These are phyloP conservation scores for Sebastes diaconus DNA, from an alignment of 2,797 vertebrate species.

Conservation along the genomic window DNA sequence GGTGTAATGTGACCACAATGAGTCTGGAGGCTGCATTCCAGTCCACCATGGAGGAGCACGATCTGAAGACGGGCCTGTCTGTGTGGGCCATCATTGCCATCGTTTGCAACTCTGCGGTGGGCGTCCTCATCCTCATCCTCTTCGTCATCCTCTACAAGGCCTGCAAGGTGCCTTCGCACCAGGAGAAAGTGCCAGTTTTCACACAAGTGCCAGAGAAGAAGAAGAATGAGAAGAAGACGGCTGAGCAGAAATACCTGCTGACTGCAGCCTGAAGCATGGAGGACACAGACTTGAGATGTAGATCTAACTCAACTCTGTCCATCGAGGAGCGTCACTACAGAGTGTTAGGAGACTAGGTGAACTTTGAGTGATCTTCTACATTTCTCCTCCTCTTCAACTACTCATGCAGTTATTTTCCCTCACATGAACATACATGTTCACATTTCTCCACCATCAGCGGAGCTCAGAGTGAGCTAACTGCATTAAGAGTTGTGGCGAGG, in stretches of 20 bases:
- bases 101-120: constrained; percentile 81
- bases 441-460: background rate
- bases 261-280: constrained; percentile 49
- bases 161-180: constrained; percentile 82
- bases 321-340: background rate
- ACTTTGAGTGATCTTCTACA: background rate
- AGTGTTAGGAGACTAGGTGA: background rate
- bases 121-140: constrained; percentile 81
- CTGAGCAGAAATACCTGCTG: constrained; percentile 78
- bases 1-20: background rate
- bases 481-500: constrained; percentile 65
- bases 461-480: constrained; percentile 49
- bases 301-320: background rate
- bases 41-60: constrained; percentile 79
- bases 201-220: constrained; percentile 37
- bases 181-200: constrained; percentile 62
- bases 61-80: constrained; percentile 75
- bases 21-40: constrained; percentile 3
- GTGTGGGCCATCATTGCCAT: constrained; percentile 81
- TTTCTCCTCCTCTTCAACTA: background rate
- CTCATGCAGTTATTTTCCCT: background rate
- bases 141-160: constrained; percentile 85
- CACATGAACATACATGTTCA: background rate
- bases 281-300: background rate
- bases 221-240: constrained; percentile 58